Base-by-base conservation (phyloP, 2,113 vertebrate genomes). In the Oceanodroma tethys region DNA sequence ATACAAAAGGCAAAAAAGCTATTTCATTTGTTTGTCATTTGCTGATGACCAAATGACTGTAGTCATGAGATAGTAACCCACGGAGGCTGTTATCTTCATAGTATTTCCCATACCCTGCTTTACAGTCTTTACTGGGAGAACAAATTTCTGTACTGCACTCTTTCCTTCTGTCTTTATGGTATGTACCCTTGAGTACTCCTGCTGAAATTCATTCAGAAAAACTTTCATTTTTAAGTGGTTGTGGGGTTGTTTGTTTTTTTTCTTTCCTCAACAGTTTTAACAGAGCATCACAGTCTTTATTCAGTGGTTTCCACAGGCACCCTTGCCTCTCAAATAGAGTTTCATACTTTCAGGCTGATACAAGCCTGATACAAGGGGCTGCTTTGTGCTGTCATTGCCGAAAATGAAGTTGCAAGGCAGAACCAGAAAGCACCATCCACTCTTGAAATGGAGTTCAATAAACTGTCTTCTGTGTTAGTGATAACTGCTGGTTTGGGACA, bases 181-280 rank as follows among this genome's bases (percentile, higher is more conserved):
- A 6, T 8, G 4, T 50, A 34, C 30, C 11, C 14, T 36, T 25
- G 10, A 43, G 25, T 29, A 26, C 10, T 63, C 4, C 55, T 60
- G 23, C 9, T 52, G 29, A 70, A 86, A 78, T 55, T 15, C 6
- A n/a, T 40, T 18, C 18, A n/a, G 27, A 16, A 13, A 22, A 63
- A 42, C 13, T 55, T 47, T 4, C 0, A 0, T 29, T 62, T 40
- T 36, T 7, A 34, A 32, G 18, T 2, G 3, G n/a, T n/a, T n/a
- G n/a, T n/a, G 18, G 2, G 55, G 20, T 47, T 19, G 19, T 20
- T 47, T 47, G 20, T 18, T 47, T 47, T 45, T 13, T 36, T 70
- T 32, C 5, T 30, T 11, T 14, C 16, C 10, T 18, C 9, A 13
- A 12, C 2, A n/a, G 19, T 16, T 16, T 5, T 16, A 23, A 23